Conservation (phyloP, 2,113 vertebrate species). For the Podilymbus podiceps region DNA sequence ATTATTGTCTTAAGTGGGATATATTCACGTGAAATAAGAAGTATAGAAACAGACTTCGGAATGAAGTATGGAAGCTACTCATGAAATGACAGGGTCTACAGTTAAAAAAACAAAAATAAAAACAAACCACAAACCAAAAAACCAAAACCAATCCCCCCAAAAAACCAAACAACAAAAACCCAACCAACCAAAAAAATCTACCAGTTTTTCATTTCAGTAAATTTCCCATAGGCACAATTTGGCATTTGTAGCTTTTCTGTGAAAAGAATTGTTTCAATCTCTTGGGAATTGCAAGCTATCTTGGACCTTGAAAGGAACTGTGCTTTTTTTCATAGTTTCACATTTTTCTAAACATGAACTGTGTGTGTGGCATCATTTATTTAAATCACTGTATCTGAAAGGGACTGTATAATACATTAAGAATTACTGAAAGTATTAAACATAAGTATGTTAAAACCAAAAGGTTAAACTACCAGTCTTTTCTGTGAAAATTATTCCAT, state of each 20-base stretch:
- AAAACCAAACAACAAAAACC: too few relatives aligned
- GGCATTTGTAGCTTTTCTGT: neutral
- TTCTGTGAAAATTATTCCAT: neutral
- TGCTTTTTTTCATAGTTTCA: neutral
- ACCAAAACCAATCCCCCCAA: neutral
- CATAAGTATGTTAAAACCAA: neutral
- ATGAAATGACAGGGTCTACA: neutral
- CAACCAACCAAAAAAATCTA: neutral
- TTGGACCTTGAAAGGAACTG: neutral
- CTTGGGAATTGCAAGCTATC: slow-evolving; percentile 15
- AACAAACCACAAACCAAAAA: neutral
- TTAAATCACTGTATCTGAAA: neutral
- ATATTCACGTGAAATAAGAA: neutral
- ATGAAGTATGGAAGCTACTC: neutral
- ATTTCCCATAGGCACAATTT: neutral
- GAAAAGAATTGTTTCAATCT: slow-evolving; percentile 19
- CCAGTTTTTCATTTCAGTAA: neutral
- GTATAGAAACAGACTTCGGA: neutral
- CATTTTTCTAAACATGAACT: neutral
- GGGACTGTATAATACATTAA: neutral
- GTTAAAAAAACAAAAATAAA: neutral
- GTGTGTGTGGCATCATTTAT: neutral
- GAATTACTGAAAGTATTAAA: neutral
- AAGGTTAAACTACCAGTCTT: neutral
- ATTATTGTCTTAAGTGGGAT: neutral